phyloP scores from a whole-genome alignment of 1,140 invertebrate genomes.

The Bombus impatiens region DNA sequence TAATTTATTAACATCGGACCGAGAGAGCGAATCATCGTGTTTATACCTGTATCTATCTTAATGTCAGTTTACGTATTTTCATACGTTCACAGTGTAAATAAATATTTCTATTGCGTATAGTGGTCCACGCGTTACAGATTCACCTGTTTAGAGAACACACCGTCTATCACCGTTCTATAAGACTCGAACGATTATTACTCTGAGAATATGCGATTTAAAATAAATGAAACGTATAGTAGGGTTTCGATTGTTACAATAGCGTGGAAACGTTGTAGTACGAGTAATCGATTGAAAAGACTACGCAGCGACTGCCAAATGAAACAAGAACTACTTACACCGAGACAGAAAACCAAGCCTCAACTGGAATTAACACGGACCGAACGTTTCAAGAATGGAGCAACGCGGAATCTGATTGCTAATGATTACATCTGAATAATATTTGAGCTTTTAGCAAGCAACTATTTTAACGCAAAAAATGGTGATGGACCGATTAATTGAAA shows the following conservation, averaged over 20 bases:
- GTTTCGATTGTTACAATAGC: not conserved
- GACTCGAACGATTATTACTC: not conserved
- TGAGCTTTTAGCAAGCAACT: not conserved
- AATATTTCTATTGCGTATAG: not conserved
- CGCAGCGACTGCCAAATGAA: not conserved
- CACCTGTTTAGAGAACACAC: not conserved
- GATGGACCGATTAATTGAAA: not conserved
- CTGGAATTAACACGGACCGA: not conserved
- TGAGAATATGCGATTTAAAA: no score
- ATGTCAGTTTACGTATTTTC: conserved; percentile 16
- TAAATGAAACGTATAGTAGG: not conserved
- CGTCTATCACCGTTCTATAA: not conserved
- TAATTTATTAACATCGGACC: conserved; percentile 8
- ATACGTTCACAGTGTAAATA: conserved; percentile 26
- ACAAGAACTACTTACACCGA: not conserved
- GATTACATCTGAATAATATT: not conserved
- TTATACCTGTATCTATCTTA: not conserved
- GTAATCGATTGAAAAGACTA: not conserved
- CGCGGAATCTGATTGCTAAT: not conserved
- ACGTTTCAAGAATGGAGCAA: not conserved
- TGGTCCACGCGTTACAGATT: not conserved
- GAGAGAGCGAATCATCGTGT: not conserved
- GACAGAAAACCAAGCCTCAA: not conserved
- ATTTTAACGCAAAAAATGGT: not conserved
- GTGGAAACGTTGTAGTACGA: not conserved